These are phyloP conservation scores for Eurypyga helias DNA, from an alignment of 2,113 vertebrate genomes.

Conservation along the genomic window DNA sequence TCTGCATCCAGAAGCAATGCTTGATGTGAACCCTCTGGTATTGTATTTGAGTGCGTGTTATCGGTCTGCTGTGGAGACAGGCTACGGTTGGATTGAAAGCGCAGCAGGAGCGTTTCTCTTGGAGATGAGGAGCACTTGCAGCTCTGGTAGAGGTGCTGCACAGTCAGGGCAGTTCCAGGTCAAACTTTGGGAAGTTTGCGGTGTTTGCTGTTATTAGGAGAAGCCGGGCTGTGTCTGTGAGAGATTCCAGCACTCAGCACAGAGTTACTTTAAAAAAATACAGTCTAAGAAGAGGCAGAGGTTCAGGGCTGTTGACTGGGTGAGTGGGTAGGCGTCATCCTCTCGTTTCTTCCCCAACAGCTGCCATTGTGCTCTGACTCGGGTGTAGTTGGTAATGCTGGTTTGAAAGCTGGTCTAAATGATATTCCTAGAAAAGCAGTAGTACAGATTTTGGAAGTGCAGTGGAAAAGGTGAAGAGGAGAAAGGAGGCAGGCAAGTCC, in stretches of 20 bases:
- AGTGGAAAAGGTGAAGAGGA: neutral
- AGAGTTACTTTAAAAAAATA: neutral
- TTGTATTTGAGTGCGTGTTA: neutral
- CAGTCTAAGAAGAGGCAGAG: neutral
- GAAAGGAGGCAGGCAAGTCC: neutral
- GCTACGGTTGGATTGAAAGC: neutral
- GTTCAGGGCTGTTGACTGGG: neutral
- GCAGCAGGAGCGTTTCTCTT: neutral
- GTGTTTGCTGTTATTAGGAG: neutral
- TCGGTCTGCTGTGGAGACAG: neutral
- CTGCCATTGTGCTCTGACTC: neutral
- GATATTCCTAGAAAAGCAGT: neutral
- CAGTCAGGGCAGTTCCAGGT: neutral
- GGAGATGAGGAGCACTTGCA: neutral
- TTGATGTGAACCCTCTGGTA: neutral
- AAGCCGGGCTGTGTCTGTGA: neutral
- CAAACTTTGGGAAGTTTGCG: neutral
- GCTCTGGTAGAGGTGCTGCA: neutral
- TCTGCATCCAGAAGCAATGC: neutral
- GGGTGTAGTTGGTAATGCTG: rapidly evolving
- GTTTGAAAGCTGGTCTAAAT: neutral
- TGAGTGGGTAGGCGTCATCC: rapidly evolving
- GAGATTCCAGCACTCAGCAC: neutral
- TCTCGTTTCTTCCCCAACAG: neutral
- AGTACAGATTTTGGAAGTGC: neutral